phyloP scores from a whole-genome alignment of 2,797 vertebrate genomes.

The Tokudaia muenninki region DNA sequence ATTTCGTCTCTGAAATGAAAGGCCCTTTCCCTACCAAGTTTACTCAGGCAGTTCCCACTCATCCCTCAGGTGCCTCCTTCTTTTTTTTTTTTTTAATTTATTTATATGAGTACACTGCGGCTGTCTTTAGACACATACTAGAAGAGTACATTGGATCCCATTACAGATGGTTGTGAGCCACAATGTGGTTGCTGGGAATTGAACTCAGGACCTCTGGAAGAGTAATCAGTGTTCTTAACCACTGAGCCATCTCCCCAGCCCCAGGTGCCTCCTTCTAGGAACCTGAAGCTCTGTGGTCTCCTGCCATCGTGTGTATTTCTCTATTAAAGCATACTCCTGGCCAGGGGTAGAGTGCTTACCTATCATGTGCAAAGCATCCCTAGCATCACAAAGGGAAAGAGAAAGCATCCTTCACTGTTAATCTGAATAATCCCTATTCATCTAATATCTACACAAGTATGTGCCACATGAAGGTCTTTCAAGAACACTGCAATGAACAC shows the following conservation, averaged over 20 bases:
- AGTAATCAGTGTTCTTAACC: too few species aligned
- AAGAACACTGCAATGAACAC: slow-evolving; percentile 9
- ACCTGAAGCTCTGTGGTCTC: neutral
- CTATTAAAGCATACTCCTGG: neutral
- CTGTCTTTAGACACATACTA: too few species aligned
- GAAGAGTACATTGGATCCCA: too few species aligned
- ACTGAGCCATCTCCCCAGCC: too few species aligned
- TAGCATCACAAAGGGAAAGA: neutral
- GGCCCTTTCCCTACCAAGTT: neutral
- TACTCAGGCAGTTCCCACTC: slow-evolving; percentile 13
- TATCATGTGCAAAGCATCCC: neutral
- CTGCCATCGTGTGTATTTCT: neutral
- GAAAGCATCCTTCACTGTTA: neutral
- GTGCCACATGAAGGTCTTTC: neutral
- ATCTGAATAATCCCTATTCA: slow-evolving; percentile 35
- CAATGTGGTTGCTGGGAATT: too few species aligned
- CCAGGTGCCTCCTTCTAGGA: neutral
- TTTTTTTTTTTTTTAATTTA: neutral
- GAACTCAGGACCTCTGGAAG: too few species aligned
- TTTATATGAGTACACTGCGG: too few species aligned
- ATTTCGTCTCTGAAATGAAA: neutral
- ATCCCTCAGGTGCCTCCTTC: neutral
- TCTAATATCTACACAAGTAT: neutral
- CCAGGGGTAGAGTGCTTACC: neutral
- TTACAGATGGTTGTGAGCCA: too few species aligned